These are phyloP conservation scores for Andrena dorsata DNA, from an alignment of 2,888 invertebrate genomes.

Conservation along the genomic window DNA sequence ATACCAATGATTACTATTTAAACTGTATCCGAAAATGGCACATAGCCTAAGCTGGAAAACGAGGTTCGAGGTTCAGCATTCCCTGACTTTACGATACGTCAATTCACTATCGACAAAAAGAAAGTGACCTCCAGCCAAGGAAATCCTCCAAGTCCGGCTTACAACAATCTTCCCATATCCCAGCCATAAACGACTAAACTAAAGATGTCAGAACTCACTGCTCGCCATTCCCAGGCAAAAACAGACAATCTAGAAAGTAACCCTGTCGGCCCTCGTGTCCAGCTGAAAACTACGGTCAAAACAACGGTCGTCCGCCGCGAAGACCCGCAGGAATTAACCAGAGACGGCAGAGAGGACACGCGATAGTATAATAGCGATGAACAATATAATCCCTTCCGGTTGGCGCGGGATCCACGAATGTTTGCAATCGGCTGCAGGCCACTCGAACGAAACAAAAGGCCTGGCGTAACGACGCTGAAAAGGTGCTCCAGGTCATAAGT, in stretches of 20 bases:
- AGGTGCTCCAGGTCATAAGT: constrained; percentile 44
- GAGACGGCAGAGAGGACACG: constrained; percentile 1
- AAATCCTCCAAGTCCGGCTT: too few relatives aligned
- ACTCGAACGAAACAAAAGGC: constrained; percentile 51
- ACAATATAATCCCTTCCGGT: constrained; percentile 49
- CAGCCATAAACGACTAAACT: too few relatives aligned
- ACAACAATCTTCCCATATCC: too few relatives aligned
- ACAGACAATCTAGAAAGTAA: background rate
- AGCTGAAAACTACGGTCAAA: background rate
- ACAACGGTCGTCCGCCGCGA: background rate
- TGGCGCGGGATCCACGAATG: constrained; percentile 40
- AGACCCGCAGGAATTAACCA: constrained; percentile 20
- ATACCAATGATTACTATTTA: too few relatives aligned
- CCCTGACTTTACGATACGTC: too few relatives aligned
- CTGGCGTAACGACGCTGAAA: constrained; percentile 10
- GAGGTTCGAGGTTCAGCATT: too few relatives aligned
- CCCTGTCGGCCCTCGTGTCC: background rate
- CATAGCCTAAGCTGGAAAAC: too few relatives aligned
- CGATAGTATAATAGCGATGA: constrained; percentile 19
- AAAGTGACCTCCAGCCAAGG: too few relatives aligned
- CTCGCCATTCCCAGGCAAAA: background rate
- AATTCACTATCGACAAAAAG: too few relatives aligned
- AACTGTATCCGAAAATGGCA: too few relatives aligned
- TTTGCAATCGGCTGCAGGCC: constrained; percentile 57
- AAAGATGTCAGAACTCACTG: background rate